These are phyloP conservation scores for Drosophila subobscura DNA, from an alignment of 1,140 invertebrate species.

Conservation along the genomic window DNA sequence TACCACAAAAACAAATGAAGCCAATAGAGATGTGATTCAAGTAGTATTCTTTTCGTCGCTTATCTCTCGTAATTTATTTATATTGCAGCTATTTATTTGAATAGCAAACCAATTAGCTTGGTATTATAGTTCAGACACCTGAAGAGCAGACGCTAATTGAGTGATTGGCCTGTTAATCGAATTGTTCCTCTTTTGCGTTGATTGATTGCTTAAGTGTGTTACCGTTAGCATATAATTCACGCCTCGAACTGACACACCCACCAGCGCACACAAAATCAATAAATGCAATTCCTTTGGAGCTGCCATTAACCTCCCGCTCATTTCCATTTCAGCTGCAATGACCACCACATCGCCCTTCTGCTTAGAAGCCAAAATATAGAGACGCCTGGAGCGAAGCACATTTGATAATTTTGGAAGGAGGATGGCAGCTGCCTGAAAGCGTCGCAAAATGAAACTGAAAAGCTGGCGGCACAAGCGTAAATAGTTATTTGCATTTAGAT, in stretches of 20 bases:
- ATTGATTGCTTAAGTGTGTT: slow-evolving; percentile 2
- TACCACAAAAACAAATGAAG: slow-evolving; percentile 23
- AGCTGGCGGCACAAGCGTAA: slow-evolving; percentile 73
- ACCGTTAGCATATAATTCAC: slow-evolving; percentile 32
- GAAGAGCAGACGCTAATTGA: slow-evolving; percentile 38
- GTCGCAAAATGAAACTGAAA: slow-evolving; percentile 66
- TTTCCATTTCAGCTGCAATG: slow-evolving; percentile 31
- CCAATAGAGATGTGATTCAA: background rate
- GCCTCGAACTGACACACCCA: slow-evolving; percentile 28
- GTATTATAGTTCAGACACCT: background rate
- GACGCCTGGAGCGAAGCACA: background rate
- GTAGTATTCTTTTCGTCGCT: slow-evolving; percentile 26
- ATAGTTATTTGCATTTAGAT: slow-evolving; percentile 48
- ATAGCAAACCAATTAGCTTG: slow-evolving; percentile 4
- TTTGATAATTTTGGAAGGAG: slow-evolving; percentile 22
- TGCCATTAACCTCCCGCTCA: slow-evolving; percentile 2
- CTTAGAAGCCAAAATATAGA: slow-evolving; percentile 3
- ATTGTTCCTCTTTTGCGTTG: background rate
- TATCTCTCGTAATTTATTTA: slow-evolving; percentile 31
- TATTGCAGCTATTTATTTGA: slow-evolving; percentile 2
- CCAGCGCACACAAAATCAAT: slow-evolving; percentile 48
- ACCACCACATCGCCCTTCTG: slow-evolving; percentile 6
- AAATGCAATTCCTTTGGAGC: slow-evolving; percentile 33
- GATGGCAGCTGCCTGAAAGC: slow-evolving; percentile 10
- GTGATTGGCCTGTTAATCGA: slow-evolving; percentile 18